A percentile compares a stretch with the other conserved stretches of the same genome.
Evolutionary conservation across 1,140 invertebrate genomes (phyloP).

Genomic region (Zaprionus davidi): DNA sequence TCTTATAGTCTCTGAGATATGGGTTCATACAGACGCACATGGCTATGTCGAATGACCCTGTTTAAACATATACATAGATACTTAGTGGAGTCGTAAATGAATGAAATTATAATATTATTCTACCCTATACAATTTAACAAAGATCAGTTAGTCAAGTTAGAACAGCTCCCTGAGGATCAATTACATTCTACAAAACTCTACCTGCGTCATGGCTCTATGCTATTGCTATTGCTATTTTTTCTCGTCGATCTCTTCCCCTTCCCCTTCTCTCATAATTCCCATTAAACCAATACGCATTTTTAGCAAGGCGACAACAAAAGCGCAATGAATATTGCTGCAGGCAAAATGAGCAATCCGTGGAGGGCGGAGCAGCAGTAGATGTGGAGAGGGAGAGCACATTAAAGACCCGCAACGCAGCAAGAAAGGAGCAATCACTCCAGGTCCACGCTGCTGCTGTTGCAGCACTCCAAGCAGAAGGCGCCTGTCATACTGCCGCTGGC

Average conservation of each 20-base stretch:
- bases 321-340: conserved; percentile 46
- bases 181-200: rapidly evolving
- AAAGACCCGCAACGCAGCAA: conserved; percentile 63
- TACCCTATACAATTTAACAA: too few relatives aligned
- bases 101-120: too few relatives aligned
- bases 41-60: too few relatives aligned
- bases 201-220: neutral
- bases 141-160: too few relatives aligned
- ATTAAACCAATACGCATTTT: conserved; percentile 72
- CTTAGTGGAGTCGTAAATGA: too few relatives aligned
- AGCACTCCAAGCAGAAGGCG: conserved; percentile 25
- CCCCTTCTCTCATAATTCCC: conserved; percentile 41
- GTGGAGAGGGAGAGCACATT: conserved; percentile 39
- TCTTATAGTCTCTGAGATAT: too few relatives aligned
- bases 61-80: too few relatives aligned
- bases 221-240: conserved; percentile 1
- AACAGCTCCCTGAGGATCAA: neutral
- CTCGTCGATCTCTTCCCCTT: neutral
- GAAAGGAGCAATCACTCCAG: conserved; percentile 50
- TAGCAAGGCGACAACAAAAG: conserved; percentile 37
- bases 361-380: neutral
- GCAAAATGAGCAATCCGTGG: conserved; percentile 63
- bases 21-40: too few relatives aligned
- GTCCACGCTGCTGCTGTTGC: neutral
- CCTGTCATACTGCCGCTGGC: conserved; percentile 64